Percentiles rank a stretch among this genome's conserved stretches.
phyloP scores from a whole-genome alignment of 2,888 invertebrate genomes.

The Agrotis ipsilon region DNA sequence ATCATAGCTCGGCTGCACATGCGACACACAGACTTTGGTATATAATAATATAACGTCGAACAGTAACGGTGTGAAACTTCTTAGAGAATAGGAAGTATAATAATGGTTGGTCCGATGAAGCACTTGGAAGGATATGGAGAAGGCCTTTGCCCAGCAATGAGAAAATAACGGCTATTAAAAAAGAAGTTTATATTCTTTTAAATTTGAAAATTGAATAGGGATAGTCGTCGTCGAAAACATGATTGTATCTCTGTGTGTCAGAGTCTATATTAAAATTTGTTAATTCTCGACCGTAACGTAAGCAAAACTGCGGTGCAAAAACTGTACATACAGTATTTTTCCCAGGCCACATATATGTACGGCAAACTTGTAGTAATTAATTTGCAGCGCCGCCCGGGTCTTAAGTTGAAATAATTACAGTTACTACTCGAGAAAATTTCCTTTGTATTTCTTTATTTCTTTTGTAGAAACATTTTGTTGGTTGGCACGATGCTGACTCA shows the following conservation, averaged over 20 bases:
- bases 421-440: background rate
- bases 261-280: no score
- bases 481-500: background rate
- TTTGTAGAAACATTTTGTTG: constrained; percentile 19
- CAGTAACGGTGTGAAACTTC: background rate
- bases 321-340: background rate
- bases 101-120: no score
- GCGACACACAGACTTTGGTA: background rate
- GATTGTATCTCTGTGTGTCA: no score
- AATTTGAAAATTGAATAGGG: no score
- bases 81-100: no score
- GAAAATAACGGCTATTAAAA: no score
- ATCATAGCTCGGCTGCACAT: constrained; percentile 18
- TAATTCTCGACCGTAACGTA: no score
- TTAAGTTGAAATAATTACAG: constrained; percentile 42
- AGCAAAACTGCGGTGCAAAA: no score
- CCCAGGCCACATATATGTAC: background rate
- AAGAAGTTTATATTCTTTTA: no score
- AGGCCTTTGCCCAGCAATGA: no score
- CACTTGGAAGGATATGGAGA: no score
- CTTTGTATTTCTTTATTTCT: constrained; percentile 5
- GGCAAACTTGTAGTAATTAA: constrained; percentile 22
- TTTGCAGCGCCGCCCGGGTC: constrained; percentile 13
- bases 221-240: no score
- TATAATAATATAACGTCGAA: background rate